These are phyloP conservation scores for Hybognathus amarus DNA, from an alignment of 2,797 vertebrate genomes.

Conservation along the genomic window DNA sequence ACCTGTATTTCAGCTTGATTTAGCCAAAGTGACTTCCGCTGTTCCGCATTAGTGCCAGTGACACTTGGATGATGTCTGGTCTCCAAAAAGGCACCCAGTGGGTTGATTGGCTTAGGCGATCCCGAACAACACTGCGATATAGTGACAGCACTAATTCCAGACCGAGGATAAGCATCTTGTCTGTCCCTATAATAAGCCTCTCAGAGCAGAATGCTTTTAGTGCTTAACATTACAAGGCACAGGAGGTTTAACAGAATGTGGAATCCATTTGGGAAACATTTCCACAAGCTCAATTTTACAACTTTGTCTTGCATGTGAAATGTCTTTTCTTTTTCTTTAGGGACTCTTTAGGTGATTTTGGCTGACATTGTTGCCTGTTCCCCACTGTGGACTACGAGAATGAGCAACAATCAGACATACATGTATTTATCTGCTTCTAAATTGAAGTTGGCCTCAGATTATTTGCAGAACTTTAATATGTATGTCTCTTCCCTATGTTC, in stretches of 20 bases:
- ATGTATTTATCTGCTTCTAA: not conserved
- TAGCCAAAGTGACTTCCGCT: slow-evolving; percentile 8
- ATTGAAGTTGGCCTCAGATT: not conserved
- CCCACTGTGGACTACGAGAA: not conserved
- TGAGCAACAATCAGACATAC: not conserved
- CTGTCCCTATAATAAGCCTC: slow-evolving; percentile 21
- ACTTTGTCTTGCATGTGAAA: not conserved
- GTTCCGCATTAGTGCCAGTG: slow-evolving; percentile 3
- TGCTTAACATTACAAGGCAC: slow-evolving; percentile 19
- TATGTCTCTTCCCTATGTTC: not conserved
- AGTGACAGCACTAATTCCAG: slow-evolving; percentile 27
- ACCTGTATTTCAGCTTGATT: not conserved
- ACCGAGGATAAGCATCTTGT: slow-evolving; percentile 22
- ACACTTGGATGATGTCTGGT: slow-evolving; percentile 7
- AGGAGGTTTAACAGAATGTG: slow-evolving; percentile 15
- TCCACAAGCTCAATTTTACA: not conserved
- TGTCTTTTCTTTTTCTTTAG: not conserved
- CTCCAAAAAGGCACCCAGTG: slow-evolving; percentile 1
- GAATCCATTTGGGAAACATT: not conserved
- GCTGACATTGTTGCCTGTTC: not conserved
- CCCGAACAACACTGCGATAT: not conserved
- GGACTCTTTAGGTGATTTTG: not conserved
- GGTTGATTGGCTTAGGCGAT: slow-evolving; percentile 18
- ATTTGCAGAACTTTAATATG: not conserved
- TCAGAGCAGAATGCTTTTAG: slow-evolving; percentile 18